phyloP scores from a whole-genome alignment of 2,797 vertebrate genomes.

The Pelobates cultripes region DNA sequence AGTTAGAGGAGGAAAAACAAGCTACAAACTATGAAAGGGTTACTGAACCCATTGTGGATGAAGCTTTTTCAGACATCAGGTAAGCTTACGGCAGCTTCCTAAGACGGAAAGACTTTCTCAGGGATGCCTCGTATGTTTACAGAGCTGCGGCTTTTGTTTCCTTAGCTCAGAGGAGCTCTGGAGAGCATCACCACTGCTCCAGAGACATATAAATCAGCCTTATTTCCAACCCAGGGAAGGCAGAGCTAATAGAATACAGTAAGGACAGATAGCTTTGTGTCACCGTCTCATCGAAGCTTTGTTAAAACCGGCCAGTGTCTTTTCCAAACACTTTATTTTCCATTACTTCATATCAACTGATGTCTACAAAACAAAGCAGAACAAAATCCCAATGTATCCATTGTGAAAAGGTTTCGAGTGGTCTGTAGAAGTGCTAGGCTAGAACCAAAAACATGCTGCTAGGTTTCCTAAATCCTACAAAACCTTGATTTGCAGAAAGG shows the following conservation, averaged over 20 bases:
- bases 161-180: constrained; percentile 45
- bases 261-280: constrained; percentile 8
- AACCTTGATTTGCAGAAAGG: too few species aligned
- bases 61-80: neutral
- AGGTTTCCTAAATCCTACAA: too few species aligned
- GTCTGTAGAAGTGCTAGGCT: too few species aligned
- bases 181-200: constrained; percentile 37
- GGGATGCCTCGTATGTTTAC: constrained; percentile 33
- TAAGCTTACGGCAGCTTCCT: constrained; percentile 25
- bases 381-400: neutral
- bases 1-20: too few species aligned
- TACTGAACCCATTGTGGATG: too few species aligned
- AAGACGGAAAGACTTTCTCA: constrained; percentile 30
- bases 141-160: constrained; percentile 30
- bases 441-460: too few species aligned
- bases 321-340: neutral
- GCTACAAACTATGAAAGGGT: too few species aligned
- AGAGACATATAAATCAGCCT: constrained; percentile 40
- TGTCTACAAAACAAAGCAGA: neutral
- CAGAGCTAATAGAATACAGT: constrained; percentile 36
- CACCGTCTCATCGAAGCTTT: constrained; percentile 14
- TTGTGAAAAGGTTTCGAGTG: too few species aligned
- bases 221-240: constrained; percentile 23
- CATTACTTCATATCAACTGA: neutral
- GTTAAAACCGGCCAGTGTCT: constrained; percentile 10